These are phyloP conservation scores for Drosophila sucinea DNA, from an alignment of 1,140 invertebrate species.

Conservation along the genomic window DNA sequence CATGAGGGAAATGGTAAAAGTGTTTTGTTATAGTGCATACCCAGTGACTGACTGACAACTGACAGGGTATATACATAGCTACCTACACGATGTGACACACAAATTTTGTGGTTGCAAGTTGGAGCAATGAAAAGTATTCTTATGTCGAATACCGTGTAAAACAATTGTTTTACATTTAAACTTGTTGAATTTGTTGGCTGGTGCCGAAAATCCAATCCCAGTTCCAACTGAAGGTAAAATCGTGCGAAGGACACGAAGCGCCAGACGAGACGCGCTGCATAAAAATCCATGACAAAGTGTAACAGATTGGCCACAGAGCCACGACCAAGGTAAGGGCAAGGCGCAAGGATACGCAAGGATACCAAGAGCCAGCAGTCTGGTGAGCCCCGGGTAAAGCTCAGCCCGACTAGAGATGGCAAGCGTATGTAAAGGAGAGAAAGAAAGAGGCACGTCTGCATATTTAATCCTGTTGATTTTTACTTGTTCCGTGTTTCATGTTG, in stretches of 20 bases:
- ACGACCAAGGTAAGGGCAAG: slow-evolving; percentile 29
- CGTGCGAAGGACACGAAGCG: slow-evolving; percentile 55
- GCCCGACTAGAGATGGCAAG: slow-evolving; percentile 17
- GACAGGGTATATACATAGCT: too few species aligned
- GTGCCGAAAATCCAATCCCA: slow-evolving; percentile 40
- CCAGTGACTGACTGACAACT: not conserved
- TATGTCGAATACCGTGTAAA: not conserved
- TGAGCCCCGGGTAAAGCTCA: slow-evolving; percentile 56
- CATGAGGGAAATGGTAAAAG: slow-evolving; percentile 27
- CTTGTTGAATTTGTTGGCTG: slow-evolving; percentile 62
- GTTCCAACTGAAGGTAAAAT: slow-evolving; percentile 59
- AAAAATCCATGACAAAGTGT: slow-evolving; percentile 72
- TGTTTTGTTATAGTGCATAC: slow-evolving; percentile 17
- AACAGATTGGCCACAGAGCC: slow-evolving; percentile 66
- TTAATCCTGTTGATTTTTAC: slow-evolving; percentile 81
- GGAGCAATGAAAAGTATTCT: slow-evolving; percentile 9
- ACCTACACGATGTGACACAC: too few species aligned
- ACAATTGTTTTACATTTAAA: slow-evolving; percentile 2
- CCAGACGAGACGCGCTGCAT: slow-evolving; percentile 27
- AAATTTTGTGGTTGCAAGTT: too few species aligned
- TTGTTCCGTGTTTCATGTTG: slow-evolving; percentile 54
- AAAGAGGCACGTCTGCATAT: slow-evolving; percentile 62
- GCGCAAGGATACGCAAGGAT: slow-evolving; percentile 25
- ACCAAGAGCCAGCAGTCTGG: not conserved
- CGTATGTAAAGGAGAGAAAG: slow-evolving; percentile 11